Evolutionary conservation across 2,888 invertebrate genomes (phyloP).

Genomic region (Prionchulus punctatus): DNA sequence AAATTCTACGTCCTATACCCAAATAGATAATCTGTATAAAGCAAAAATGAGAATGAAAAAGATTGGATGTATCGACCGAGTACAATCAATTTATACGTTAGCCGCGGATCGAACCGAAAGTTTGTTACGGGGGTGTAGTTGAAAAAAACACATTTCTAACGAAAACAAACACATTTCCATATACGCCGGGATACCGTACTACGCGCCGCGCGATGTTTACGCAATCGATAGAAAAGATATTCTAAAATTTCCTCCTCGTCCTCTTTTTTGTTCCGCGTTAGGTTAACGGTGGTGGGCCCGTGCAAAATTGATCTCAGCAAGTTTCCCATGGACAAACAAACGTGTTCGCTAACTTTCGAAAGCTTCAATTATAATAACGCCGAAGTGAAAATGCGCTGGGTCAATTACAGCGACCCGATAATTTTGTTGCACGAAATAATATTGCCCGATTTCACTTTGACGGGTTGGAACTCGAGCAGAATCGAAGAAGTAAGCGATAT

Average conservation of each 20-base stretch:
- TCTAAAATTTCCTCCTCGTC: not conserved
- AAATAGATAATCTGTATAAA: too few relatives aligned
- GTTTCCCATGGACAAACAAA: constrained; percentile 29
- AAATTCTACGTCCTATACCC: too few relatives aligned
- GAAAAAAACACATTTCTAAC: too few relatives aligned
- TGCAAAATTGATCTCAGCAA: constrained; percentile 23
- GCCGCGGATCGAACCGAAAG: too few relatives aligned
- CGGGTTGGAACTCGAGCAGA: not conserved
- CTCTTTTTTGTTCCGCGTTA: constrained; percentile 14
- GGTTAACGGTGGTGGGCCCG: constrained; percentile 29
- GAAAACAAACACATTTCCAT: too few relatives aligned
- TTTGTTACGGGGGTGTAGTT: too few relatives aligned
- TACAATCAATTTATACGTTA: too few relatives aligned
- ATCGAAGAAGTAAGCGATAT: not conserved
- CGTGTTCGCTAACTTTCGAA: constrained; percentile 25
- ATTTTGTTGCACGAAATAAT: not conserved
- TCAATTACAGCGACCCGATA: constrained; percentile 1
- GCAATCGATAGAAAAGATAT: not conserved
- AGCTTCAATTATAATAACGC: constrained; percentile 31
- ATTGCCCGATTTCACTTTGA: not conserved
- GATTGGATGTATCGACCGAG: too few relatives aligned
- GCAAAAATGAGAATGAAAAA: too few relatives aligned
- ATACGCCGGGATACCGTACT: too few relatives aligned
- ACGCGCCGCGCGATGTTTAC: too few relatives aligned
- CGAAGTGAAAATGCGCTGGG: constrained; percentile 22